These are phyloP conservation scores for Capreolus pygargus DNA, from an alignment of 2,113 vertebrate genomes.

Conservation along the genomic window DNA sequence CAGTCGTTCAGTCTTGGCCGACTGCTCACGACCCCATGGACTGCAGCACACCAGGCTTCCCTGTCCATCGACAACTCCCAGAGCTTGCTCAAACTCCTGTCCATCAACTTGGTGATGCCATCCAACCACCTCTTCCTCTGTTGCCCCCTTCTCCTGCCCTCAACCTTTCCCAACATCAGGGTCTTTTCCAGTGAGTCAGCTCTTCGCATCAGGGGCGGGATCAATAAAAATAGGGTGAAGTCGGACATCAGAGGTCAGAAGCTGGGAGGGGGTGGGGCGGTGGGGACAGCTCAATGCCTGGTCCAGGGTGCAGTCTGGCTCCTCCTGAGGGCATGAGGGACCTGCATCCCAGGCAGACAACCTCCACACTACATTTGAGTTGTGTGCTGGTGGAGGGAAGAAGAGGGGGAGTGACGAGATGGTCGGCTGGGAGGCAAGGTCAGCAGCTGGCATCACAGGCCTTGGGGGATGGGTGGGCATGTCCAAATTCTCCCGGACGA, in stretches of 20 bases:
- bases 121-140: neutral
- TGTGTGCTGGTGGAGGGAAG: neutral
- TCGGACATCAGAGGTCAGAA: neutral
- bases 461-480: neutral
- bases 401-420: neutral
- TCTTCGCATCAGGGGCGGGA: neutral
- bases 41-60: neutral
- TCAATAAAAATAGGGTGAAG: neutral
- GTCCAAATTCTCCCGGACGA: neutral
- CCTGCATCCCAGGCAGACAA: neutral
- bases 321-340: neutral
- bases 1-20: neutral
- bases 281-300: too few relatives aligned
- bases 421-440: neutral
- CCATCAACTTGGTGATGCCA: neutral
- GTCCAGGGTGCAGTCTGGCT: neutral
- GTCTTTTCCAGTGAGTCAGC: neutral
- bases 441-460: neutral
- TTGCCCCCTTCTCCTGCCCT: neutral
- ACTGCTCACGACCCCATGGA: neutral
- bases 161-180: neutral
- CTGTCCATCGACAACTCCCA: neutral
- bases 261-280: fast-evolving
- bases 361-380: neutral
- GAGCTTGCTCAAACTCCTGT: neutral